Percentiles rank a stretch among this genome's conserved stretches.
Conservation (phyloP, 2,797 vertebrate species). For the Silurus lanzhouensis region DNA sequence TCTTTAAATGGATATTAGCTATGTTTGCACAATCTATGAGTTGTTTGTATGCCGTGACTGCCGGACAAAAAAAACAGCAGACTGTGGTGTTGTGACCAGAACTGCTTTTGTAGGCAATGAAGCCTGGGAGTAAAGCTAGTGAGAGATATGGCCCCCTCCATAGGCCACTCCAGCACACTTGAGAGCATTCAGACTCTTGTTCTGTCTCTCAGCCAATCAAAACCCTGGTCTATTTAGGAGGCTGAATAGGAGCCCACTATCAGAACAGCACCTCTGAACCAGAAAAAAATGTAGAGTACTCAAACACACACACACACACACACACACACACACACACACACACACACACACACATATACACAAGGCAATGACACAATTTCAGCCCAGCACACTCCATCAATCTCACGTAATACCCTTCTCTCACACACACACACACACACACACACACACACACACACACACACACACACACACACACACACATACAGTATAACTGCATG, state of each 20-base stretch:
- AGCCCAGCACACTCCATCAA: neutral
- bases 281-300: slow-evolving; percentile 28
- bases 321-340: slow-evolving; percentile 50
- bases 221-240: slow-evolving; percentile 71
- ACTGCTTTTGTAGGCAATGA: slow-evolving; percentile 54
- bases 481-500: slow-evolving; percentile 11
- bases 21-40: slow-evolving; percentile 38
- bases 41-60: slow-evolving; percentile 43
- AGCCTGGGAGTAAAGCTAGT: slow-evolving; percentile 61
- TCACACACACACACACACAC: neutral
- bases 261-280: slow-evolving; percentile 53
- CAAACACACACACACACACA: slow-evolving; percentile 40
- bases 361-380: neutral
- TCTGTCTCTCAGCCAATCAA: slow-evolving; percentile 71
- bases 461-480: neutral
- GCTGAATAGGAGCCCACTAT: slow-evolving; percentile 66
- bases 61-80: slow-evolving; percentile 42
- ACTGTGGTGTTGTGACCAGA: slow-evolving; percentile 40
- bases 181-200: slow-evolving; percentile 68
- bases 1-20: slow-evolving; percentile 44
- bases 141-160: slow-evolving; percentile 55
- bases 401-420: neutral
- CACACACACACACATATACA: neutral
- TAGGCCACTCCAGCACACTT: slow-evolving; percentile 62
- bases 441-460: neutral